These are phyloP conservation scores for Melanotaenia nigrans DNA, from an alignment of 2,797 vertebrate genomes.

Conservation along the genomic window DNA sequence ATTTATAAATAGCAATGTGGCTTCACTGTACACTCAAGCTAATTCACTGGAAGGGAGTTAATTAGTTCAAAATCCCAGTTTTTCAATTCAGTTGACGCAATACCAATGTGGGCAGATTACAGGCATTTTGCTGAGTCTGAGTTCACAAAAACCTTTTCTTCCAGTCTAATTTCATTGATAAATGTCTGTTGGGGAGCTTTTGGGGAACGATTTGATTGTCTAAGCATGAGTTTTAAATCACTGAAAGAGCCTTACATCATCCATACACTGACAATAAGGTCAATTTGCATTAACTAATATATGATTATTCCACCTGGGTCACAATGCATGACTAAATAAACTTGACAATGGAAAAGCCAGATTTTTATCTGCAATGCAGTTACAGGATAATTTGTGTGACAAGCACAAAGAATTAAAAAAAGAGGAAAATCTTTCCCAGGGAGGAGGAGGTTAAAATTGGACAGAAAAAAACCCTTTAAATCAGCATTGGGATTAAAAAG, in stretches of 20 bases:
- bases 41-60: slow-evolving; percentile 47
- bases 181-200: slow-evolving; percentile 23
- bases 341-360: slow-evolving; percentile 9
- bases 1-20: slow-evolving; percentile 39
- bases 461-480: slow-evolving; percentile 1
- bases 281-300: slow-evolving; percentile 5
- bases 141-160: slow-evolving; percentile 36
- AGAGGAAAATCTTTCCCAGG: background rate
- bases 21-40: slow-evolving; percentile 39
- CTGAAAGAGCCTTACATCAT: slow-evolving; percentile 13
- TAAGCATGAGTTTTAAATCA: slow-evolving; percentile 27
- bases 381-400: slow-evolving; percentile 12
- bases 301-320: slow-evolving; percentile 15
- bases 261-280: background rate
- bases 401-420: background rate
- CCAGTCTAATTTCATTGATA: slow-evolving; percentile 41
- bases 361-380: slow-evolving; percentile 6
- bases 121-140: slow-evolving; percentile 56
- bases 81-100: slow-evolving; percentile 33
- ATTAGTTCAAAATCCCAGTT: slow-evolving; percentile 52
- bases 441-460: slow-evolving; percentile 5
- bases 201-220: slow-evolving; percentile 24
- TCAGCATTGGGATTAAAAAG: slow-evolving; percentile 19
- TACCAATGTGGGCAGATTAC: slow-evolving; percentile 23
- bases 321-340: slow-evolving; percentile 16